phyloP scores from a whole-genome alignment of 2,113 vertebrate genomes.

The Chinchilla lanigera region DNA sequence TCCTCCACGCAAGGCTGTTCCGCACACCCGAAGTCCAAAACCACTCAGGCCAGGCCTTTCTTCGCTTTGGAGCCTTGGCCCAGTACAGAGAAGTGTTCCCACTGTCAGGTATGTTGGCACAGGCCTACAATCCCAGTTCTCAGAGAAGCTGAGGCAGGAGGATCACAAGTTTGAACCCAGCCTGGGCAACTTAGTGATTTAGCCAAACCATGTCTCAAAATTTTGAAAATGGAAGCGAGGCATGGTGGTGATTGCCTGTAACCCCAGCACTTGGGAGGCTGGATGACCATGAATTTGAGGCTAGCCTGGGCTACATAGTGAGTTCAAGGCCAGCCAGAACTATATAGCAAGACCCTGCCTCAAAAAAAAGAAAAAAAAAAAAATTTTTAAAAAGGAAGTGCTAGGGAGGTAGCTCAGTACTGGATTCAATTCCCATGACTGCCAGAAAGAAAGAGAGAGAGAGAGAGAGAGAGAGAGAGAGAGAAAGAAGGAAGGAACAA shows the following conservation, averaged over 20 bases:
- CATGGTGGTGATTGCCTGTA: not conserved
- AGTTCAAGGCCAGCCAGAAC: not conserved
- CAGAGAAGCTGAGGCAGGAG: not conserved
- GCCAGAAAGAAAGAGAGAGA: not conserved
- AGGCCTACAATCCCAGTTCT: not conserved
- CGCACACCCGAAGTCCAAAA: not conserved
- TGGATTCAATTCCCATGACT: not conserved
- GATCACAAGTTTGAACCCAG: not conserved
- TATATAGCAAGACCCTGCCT: not conserved
- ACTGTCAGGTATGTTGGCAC: not conserved
- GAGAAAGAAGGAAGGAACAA: not conserved
- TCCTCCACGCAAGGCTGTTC: not conserved
- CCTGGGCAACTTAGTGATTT: not conserved
- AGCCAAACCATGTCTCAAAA: not conserved
- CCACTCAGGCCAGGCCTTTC: not conserved
- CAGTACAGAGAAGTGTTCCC: not conserved
- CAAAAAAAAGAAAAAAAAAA: not conserved
- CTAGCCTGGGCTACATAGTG: not conserved
- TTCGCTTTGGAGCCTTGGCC: not conserved
- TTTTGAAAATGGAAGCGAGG: not conserved
- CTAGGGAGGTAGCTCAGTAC: not conserved
- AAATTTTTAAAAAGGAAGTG: not conserved
- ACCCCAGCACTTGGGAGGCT: not conserved
- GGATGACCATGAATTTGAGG: not conserved
- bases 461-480: too few relatives aligned